Evolutionary conservation across 2,888 invertebrate genomes (phyloP).

Genomic region (Platynereis dumerilii): DNA sequence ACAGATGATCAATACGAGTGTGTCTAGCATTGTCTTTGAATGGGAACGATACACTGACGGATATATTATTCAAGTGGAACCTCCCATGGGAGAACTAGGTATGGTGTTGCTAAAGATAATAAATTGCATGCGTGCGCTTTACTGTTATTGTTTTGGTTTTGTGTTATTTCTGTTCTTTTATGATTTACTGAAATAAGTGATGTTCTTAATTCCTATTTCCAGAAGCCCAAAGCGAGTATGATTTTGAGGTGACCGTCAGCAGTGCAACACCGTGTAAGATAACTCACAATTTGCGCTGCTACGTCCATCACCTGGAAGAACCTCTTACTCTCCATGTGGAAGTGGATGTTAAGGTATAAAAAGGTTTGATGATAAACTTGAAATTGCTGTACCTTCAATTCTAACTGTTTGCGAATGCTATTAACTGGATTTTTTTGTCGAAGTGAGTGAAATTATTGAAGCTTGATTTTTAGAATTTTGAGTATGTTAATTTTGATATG

Average conservation of each 20-base stretch:
- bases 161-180: neutral
- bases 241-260: slow-evolving; percentile 57
- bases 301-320: slow-evolving; percentile 56
- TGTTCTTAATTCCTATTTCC: neutral
- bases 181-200: neutral
- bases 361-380: too few species aligned
- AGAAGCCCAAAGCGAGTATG: slow-evolving; percentile 58
- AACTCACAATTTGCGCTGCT: slow-evolving; percentile 54
- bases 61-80: slow-evolving; percentile 59
- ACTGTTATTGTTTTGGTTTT: neutral
- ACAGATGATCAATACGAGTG: slow-evolving; percentile 61
- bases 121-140: neutral
- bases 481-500: too few species aligned
- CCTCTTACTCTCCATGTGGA: slow-evolving; percentile 57
- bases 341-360: slow-evolving; percentile 56
- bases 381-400: too few species aligned
- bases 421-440: too few species aligned
- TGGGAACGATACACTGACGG: slow-evolving; percentile 53
- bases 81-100: slow-evolving; percentile 61
- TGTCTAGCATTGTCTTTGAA: slow-evolving; percentile 55
- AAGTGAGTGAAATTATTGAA: too few species aligned
- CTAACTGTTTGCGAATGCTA: too few species aligned
- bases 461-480: too few species aligned
- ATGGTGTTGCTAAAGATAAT: slow-evolving; percentile 10
- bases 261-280: slow-evolving; percentile 55